Conservation (phyloP, 2,797 vertebrate species). For the Lophius americanus region DNA sequence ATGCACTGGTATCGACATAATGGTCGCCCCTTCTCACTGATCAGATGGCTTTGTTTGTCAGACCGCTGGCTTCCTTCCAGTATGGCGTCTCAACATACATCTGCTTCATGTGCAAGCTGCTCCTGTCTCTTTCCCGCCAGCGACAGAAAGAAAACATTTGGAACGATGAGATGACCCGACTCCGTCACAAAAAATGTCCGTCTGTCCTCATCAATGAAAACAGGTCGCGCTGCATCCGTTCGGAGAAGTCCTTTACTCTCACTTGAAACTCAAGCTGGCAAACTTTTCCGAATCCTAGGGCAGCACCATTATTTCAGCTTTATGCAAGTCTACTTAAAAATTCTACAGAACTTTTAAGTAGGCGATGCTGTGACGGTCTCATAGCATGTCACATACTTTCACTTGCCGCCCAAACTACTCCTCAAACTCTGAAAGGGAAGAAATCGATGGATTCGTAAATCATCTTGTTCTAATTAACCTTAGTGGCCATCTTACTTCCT, state of each 20-base stretch:
- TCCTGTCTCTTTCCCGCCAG: conserved; percentile 37
- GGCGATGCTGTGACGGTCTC: conserved; percentile 13
- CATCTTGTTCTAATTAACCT: conserved; percentile 56
- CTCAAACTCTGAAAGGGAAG: conserved; percentile 16
- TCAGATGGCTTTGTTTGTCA: conserved; percentile 34
- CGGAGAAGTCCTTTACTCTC: conserved; percentile 33
- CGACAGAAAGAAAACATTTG: conserved; percentile 44
- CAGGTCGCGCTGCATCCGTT: conserved; percentile 31
- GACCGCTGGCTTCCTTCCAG: conserved; percentile 40
- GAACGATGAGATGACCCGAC: conserved; percentile 40
- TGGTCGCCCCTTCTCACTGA: too few species aligned
- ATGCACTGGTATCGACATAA: neutral
- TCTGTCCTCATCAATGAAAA: conserved; percentile 48
- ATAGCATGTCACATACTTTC: conserved; percentile 22
- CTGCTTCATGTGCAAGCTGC: conserved; percentile 57
- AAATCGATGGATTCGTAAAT: conserved; percentile 29
- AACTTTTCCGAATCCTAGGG: conserved; percentile 28
- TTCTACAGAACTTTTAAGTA: conserved; percentile 28
- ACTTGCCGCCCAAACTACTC: conserved; percentile 17
- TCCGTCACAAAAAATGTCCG: conserved; percentile 48
- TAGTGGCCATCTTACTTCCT: conserved; percentile 15
- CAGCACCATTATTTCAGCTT: conserved; percentile 50
- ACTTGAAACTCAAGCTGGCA: conserved; percentile 37
- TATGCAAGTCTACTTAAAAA: conserved; percentile 35
- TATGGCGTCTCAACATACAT: conserved; percentile 41